phyloP scores from a whole-genome alignment of 2,888 invertebrate species.

The Eumerus sabulonum region DNA sequence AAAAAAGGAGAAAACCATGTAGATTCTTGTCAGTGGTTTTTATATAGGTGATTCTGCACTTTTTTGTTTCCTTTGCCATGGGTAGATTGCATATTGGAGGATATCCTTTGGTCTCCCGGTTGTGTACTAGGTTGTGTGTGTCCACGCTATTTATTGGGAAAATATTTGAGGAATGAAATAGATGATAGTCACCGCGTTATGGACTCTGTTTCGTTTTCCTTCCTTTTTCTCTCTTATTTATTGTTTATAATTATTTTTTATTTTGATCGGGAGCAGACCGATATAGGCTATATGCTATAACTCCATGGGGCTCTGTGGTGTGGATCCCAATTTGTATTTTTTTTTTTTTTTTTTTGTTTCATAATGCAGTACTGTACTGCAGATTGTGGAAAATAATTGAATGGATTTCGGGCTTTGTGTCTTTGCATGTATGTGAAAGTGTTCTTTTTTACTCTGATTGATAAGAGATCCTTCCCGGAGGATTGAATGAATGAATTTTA shows the following conservation, averaged over 20 bases:
- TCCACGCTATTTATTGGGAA: conserved; percentile 56
- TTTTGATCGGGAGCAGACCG: neutral
- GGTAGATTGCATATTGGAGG: no score
- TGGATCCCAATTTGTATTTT: neutral
- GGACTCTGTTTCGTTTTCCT: conserved; percentile 30
- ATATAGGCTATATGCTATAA: no score
- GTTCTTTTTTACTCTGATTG: no score
- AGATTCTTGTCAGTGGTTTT: no score
- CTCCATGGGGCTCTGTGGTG: no score
- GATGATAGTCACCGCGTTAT: conserved; percentile 41
- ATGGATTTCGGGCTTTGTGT: conserved; percentile 43
- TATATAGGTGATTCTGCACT: no score
- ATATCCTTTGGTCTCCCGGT: no score
- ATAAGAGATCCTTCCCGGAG: no score
- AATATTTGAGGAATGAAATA: conserved; percentile 54
- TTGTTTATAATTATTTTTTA: no score
- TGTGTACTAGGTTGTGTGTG: neutral
- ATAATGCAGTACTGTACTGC: conserved; percentile 58
- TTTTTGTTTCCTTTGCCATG: neutral
- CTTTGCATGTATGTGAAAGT: neutral
- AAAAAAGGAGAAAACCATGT: no score
- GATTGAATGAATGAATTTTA: no score
- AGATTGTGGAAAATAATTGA: conserved; percentile 62
- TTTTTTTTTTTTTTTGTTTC: conserved; percentile 19
- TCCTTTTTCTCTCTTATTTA: conserved; percentile 12